Conservation (phyloP, 2,113 vertebrate species). For the Crotalus tigris region DNA sequence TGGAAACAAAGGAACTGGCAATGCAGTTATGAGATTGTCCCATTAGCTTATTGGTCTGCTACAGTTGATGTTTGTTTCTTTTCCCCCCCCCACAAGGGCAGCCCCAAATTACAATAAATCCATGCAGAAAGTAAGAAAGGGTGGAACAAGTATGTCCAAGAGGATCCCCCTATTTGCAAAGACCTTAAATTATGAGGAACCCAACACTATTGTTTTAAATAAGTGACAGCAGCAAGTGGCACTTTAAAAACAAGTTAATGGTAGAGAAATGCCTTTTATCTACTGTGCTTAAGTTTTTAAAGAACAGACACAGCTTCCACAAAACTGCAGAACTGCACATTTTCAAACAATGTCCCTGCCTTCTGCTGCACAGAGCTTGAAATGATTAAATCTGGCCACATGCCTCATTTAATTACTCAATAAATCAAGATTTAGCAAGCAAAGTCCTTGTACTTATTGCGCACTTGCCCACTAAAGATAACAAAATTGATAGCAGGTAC, state of each 20-base stretch:
- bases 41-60: background rate
- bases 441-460: slow-evolving; percentile 40
- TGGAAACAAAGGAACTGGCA: background rate
- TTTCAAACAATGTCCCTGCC: slow-evolving; percentile 30
- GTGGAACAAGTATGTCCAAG: background rate
- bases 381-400: slow-evolving; percentile 22
- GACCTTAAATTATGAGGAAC: background rate
- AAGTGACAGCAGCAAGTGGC: background rate
- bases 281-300: background rate
- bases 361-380: slow-evolving; percentile 15
- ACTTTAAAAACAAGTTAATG: background rate
- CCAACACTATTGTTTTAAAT: background rate
- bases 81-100: background rate
- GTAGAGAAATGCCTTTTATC: background rate
- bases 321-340: slow-evolving; percentile 36
- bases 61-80: background rate
- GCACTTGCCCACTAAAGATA: slow-evolving; percentile 20
- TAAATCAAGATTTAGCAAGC: slow-evolving; percentile 54
- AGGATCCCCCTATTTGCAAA: background rate
- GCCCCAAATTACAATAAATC: background rate
- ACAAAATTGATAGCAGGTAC: slow-evolving; percentile 16
- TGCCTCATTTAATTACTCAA: slow-evolving; percentile 57
- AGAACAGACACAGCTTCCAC: slow-evolving; percentile 26
- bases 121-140: background rate
- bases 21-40: background rate